These are phyloP conservation scores for Turritopsis rubra DNA, from an alignment of 30 jellyfish, hydroid and myxozoan species.

Conservation along the genomic window DNA sequence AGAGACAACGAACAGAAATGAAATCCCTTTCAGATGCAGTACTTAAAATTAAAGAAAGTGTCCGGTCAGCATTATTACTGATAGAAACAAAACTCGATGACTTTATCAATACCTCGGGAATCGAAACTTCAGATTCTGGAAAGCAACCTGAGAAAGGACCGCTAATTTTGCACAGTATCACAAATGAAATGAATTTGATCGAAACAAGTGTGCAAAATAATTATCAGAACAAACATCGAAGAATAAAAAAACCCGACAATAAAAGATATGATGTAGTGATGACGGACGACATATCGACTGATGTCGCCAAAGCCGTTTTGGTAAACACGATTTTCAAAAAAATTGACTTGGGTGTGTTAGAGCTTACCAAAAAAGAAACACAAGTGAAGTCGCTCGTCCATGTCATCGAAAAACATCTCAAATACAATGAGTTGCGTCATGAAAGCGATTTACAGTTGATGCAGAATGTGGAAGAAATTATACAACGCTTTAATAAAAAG, in stretches of 20 bases:
- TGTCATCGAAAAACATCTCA: not conserved
- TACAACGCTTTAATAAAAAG: not conserved
- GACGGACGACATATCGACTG: not conserved
- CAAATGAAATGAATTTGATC: not conserved
- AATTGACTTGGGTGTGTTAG: not conserved
- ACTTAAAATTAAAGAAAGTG: not conserved
- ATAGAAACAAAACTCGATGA: not conserved
- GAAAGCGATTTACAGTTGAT: not conserved
- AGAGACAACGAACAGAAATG: not conserved
- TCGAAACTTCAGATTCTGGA: not conserved
- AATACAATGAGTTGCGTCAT: not conserved
- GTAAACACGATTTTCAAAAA: not conserved
- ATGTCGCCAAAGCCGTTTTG: not conserved
- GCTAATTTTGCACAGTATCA: not conserved
- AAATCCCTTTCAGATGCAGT: not conserved
- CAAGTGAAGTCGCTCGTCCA: not conserved
- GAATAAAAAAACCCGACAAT: too few species aligned
- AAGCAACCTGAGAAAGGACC: not conserved
- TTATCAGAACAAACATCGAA: not conserved
- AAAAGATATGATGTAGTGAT: too few species aligned
- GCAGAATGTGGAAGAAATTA: not conserved
- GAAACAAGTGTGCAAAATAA: not conserved
- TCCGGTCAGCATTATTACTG: not conserved
- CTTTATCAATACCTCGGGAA: not conserved
- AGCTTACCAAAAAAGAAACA: not conserved